Evolutionary conservation across 2,888 invertebrate species (phyloP), one percentile per base, ranked within the genome.

Genomic region (Scaptomyza polygonia): DNA sequence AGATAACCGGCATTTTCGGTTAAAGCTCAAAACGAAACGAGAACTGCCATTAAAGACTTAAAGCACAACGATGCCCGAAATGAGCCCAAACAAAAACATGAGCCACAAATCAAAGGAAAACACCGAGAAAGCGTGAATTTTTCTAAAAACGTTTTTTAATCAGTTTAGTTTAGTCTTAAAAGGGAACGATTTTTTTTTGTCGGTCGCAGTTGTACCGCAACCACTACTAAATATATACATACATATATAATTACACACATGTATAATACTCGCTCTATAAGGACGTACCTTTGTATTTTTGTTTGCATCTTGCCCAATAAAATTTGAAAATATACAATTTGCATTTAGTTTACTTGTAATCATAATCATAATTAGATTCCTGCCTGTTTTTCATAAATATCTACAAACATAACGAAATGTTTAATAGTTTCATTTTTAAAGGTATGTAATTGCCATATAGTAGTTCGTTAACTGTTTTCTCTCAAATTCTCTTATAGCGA

Each of bases 131-230:
- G 42, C 16, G 25, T 16, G n/a, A 32, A 44, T 47, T 67, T 73
- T 73, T 79, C 74, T 77, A 74, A 43, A 79, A 79, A 76, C 62
- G 49, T 79, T 72, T 79, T 76, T 72, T 79, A 79, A 72, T 82
- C 65, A 67, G 67, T 72, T 77, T 67, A 78, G 76, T 67, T 78
- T 64, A 78, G 75, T 72, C 76, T 78, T 66, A 75, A 79, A 67
- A 71, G 51, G 44, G 56, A 71, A 63, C 54, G 48, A 53, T 57
- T 49, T 39, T 14, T 34, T 39, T 48, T 48, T 48, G 30, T 56
- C 48, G 57, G 58, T 65, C 58, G 49, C 54, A 59, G 49, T 64
- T 55, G 62, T n/a, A 67, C 34, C 64, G 45, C 47, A 64, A 47
- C 61, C 58, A 67, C 58, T 63, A 78, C 70, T 66, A 67, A 73